phyloP scores from a whole-genome alignment of 2,113 vertebrate species.

The Rhea pennata region DNA sequence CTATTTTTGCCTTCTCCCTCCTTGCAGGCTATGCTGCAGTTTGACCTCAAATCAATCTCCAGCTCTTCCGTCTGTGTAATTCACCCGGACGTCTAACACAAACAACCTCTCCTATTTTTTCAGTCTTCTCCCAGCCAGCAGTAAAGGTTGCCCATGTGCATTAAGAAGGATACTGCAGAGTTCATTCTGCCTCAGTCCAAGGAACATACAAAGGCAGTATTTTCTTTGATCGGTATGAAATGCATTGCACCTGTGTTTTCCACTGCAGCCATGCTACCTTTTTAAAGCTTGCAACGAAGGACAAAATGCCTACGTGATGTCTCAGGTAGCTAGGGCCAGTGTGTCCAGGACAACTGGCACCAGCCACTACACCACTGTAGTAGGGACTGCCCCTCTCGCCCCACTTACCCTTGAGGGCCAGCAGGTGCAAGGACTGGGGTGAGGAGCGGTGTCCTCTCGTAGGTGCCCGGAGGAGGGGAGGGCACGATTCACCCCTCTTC shows the following conservation, averaged over 20 bases:
- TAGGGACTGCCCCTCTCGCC: neutral
- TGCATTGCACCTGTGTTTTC: fast-evolving
- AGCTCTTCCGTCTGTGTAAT: neutral
- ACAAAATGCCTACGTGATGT: neutral
- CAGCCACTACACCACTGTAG: neutral
- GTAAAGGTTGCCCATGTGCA: neutral
- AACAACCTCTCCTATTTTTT: neutral
- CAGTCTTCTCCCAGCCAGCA: neutral
- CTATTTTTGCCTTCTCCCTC: neutral
- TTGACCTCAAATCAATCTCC: neutral
- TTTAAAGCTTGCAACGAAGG: neutral
- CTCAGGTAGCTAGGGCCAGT: neutral
- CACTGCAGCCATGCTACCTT: neutral
- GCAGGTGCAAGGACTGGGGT: neutral
- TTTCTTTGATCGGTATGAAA: neutral
- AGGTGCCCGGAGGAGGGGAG: fast-evolving
- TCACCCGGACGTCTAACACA: fast-evolving
- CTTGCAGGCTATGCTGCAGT: neutral
- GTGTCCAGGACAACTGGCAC: neutral
- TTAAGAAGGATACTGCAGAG: neutral
- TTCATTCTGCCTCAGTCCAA: neutral
- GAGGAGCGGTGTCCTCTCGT: neutral
- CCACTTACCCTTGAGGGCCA: neutral
- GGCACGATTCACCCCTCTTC: neutral
- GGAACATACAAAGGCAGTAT: neutral